Percentiles rank a stretch among this genome's conserved stretches.
Conservation (phyloP, 2,888 invertebrate species). For the Agonum fuliginosum region DNA sequence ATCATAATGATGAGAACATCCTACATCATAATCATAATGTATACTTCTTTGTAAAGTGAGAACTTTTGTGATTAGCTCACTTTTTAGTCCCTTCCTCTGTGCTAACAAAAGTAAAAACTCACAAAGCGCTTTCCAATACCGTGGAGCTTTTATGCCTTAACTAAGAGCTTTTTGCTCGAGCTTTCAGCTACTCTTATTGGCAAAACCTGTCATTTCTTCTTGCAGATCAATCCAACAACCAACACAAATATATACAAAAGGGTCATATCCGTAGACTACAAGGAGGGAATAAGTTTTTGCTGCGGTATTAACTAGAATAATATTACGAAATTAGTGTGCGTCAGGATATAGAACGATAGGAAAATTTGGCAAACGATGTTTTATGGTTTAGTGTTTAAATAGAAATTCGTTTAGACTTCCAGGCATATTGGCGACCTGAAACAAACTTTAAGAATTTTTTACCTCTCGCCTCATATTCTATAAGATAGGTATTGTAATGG, state of each 20-base stretch:
- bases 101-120: conserved; percentile 11
- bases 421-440: no score
- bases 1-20: no score
- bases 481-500: no score
- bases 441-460: no score
- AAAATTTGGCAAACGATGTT: no score
- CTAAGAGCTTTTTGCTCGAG: conserved; percentile 18
- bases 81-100: not conserved
- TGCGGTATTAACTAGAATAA: not conserved
- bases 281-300: not conserved
- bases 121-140: conserved; percentile 34
- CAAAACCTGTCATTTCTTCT: conserved; percentile 27
- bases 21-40: not conserved
- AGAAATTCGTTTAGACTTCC: no score
- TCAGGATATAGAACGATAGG: no score
- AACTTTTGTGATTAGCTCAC: conserved; percentile 4
- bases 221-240: conserved; percentile 13
- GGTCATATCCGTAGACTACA: not conserved
- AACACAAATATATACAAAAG: conserved; percentile 6
- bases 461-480: no score
- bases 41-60: conserved; percentile 6
- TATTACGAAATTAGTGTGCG: not conserved
- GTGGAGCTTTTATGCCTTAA: not conserved
- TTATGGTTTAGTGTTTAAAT: no score
- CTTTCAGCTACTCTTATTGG: conserved; percentile 21